Percentiles rank a stretch among this genome's conserved stretches.
Evolutionary conservation across 1,140 invertebrate species (phyloP).

Genomic region (Monomorium pharaonis): DNA sequence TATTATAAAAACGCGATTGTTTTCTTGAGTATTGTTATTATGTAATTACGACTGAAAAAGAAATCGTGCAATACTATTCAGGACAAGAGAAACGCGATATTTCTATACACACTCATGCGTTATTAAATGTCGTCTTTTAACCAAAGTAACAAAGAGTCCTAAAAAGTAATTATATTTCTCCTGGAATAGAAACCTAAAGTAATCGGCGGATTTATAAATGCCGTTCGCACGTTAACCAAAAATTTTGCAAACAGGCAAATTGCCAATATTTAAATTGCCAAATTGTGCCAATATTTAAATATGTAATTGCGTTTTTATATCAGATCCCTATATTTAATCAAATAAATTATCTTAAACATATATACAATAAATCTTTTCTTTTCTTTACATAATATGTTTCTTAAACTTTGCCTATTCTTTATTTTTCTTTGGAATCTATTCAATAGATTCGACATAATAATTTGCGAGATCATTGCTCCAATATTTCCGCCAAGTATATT

Average conservation of each 20-base stretch:
- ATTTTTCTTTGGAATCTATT: slow-evolving; percentile 23
- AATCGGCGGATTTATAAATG: not conserved
- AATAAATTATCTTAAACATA: slow-evolving; percentile 22
- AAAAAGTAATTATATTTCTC: not conserved
- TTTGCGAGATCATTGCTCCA: slow-evolving; percentile 29
- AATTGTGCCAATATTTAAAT: not conserved
- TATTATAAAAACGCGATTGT: slow-evolving; percentile 1
- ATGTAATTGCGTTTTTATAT: not conserved
- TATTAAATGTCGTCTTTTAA: not conserved
- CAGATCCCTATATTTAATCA: not conserved
- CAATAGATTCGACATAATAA: slow-evolving; percentile 3
- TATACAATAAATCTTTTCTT: not conserved
- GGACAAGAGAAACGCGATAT: slow-evolving; percentile 1
- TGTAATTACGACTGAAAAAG: not conserved
- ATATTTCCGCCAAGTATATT: slow-evolving; percentile 26
- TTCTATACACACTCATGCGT: not conserved
- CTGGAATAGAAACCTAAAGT: not conserved
- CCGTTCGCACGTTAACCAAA: not conserved
- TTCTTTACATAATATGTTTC: not conserved
- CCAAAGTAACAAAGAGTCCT: not conserved
- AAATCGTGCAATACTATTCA: not conserved
- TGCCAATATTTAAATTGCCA: not conserved
- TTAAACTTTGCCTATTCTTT: not conserved
- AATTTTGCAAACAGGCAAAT: not conserved
- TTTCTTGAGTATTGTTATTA: not conserved